These are phyloP conservation scores for Heteromurus nitidus DNA, from an alignment of 2,888 invertebrate genomes.

Conservation along the genomic window DNA sequence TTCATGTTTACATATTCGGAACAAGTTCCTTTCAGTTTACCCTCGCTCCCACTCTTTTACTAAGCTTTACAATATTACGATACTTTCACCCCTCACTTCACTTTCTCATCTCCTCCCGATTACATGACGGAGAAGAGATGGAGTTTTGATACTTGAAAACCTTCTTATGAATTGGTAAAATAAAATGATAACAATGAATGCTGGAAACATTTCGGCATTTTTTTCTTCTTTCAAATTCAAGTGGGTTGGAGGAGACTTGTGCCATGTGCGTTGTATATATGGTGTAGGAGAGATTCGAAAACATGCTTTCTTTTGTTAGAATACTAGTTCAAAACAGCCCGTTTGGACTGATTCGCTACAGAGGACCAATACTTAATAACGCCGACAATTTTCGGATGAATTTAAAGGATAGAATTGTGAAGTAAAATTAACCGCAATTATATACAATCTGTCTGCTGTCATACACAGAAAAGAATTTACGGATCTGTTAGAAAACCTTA, in stretches of 20 bases:
- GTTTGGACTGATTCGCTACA: neutral
- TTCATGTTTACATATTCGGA: constrained; percentile 25
- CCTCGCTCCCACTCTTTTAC: neutral
- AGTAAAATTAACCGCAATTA: no score
- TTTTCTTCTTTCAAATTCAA: constrained; percentile 25
- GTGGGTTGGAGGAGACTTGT: constrained; percentile 12
- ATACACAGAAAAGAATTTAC: no score
- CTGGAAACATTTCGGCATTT: constrained; percentile 15
- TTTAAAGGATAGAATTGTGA: no score
- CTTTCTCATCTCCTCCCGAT: constrained; percentile 32
- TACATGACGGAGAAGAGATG: constrained; percentile 21
- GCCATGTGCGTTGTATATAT: neutral
- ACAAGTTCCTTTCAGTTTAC: constrained; percentile 14
- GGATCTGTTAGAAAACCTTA: no score
- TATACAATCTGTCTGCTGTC: no score
- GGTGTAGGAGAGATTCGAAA: constrained; percentile 7
- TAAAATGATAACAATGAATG: constrained; percentile 36
- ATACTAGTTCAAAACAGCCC: neutral
- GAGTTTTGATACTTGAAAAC: constrained; percentile 41
- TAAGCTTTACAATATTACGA: neutral
- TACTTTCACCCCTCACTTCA: no score
- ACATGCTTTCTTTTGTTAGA: constrained; percentile 17
- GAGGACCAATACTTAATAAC: neutral
- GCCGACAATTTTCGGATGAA: no score
- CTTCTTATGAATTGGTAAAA: constrained; percentile 34